A percentile compares a stretch with the other conserved stretches of the same genome.
Evolutionary conservation across 2,888 invertebrate genomes (phyloP).

Genomic region (Microctonus aethiopoides): DNA sequence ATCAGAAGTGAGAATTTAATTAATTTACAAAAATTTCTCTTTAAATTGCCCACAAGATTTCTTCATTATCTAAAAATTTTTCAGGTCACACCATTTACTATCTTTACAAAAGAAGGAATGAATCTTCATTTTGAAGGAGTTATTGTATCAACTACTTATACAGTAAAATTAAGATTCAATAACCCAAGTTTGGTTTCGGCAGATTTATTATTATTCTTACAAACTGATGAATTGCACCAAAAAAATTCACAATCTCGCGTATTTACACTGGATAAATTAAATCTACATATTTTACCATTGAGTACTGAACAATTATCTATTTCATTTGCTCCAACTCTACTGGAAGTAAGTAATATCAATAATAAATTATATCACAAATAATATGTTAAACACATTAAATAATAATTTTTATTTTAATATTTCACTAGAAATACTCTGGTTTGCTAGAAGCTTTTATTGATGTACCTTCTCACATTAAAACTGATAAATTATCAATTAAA

Average conservation of each 20-base stretch:
- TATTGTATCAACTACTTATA: conserved; percentile 58
- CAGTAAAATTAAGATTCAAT: conserved; percentile 60
- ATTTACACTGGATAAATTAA: conserved; percentile 60
- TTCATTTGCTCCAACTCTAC: conserved; percentile 64
- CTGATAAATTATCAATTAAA: conserved; percentile 51
- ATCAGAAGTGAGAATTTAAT: conserved; percentile 59
- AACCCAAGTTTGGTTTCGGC: conserved; percentile 65
- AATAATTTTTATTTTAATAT: conserved; percentile 15
- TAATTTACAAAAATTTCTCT: neutral
- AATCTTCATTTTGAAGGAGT: conserved; percentile 65
- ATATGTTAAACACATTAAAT: conserved; percentile 20
- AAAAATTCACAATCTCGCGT: conserved; percentile 43
- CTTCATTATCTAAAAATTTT: conserved; percentile 32
- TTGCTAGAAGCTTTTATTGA: conserved; percentile 51
- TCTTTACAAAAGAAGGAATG: conserved; percentile 61
- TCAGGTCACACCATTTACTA: conserved; percentile 59
- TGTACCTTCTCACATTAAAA: conserved; percentile 42
- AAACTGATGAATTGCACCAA: conserved; percentile 43
- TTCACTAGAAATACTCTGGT: conserved; percentile 53
- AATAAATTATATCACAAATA: neutral
- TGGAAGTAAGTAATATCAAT: conserved; percentile 57
- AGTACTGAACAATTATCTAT: conserved; percentile 58
- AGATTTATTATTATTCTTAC: conserved; percentile 48
- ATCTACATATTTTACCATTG: conserved; percentile 61
- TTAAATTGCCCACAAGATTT: neutral